Base-by-base conservation (phyloP, 2,113 vertebrate species). In the Percina caprodes region DNA sequence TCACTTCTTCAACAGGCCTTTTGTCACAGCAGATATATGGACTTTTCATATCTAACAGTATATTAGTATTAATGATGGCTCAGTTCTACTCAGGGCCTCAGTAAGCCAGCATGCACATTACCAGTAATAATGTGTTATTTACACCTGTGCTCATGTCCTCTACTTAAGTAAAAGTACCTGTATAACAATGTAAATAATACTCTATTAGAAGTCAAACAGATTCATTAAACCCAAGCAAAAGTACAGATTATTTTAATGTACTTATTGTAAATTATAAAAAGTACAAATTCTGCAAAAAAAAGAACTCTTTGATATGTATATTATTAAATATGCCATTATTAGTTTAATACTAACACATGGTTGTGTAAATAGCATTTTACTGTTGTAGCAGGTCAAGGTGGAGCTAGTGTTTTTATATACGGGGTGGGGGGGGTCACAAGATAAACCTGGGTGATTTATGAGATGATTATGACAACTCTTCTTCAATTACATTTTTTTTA, bases 1-100 rank as follows among this genome's bases (percentile, higher is more conserved):
- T 74, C 52, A 54, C 56, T 21, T 68, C 35, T 33, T 49, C 65
- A 79, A 30, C 16, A 62, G n/a, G 51, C 24, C 16, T 59, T 76
- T 69, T 74, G 35, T 56, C 10, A 23, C 19, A 61, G 30, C n/a
- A 70, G 9, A 51, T 52, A 49, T 49, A 51, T 45, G 1, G 63
- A 35, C 52, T 49, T 19, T 13, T 69, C 33, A 45, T 33, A 16
- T 59, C 61, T 51, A 39, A 39, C 39, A 10, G 2, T 10, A 39
- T 9, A 33, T 52, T 59, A 21, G 19, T 48, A 46, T 42, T 13
- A 10, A 76, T 0, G 14, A 76, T 56, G 16, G n/a, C 65, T 69
- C 46, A 5, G 1, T 55, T 54, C 24, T 69, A 30, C 60, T 77
- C 39, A 63, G 19, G 33, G 33, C 55, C 63, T 5, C 24, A 39